Percentiles rank a stretch among this genome's conserved stretches.
These are phyloP conservation scores for Gymnocephalus cernua DNA, from an alignment of 2,113 vertebrate genomes.

Conservation along the genomic window DNA sequence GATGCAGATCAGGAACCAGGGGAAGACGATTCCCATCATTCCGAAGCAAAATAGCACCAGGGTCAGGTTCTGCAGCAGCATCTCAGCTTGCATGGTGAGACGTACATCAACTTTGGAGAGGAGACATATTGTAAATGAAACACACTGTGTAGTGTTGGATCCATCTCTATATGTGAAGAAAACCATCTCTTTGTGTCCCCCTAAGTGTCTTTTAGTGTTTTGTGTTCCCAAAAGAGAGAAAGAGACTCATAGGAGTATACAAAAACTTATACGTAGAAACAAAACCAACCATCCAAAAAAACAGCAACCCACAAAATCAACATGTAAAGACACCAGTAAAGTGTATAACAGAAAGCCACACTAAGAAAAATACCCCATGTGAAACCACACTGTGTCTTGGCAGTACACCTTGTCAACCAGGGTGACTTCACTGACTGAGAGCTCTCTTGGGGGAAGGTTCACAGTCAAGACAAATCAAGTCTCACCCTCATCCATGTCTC, in stretches of 20 bases:
- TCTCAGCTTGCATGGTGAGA: constrained; percentile 85
- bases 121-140: constrained; percentile 37
- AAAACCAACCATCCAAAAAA: constrained; percentile 27
- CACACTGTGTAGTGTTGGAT: background rate
- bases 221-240: background rate
- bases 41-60: constrained; percentile 86
- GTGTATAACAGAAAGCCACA: constrained; percentile 43
- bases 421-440: constrained; percentile 59
- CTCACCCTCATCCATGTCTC: constrained; percentile 90
- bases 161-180: background rate
- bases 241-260: background rate
- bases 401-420: constrained; percentile 64
- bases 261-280: constrained; percentile 21
- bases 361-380: constrained; percentile 44
- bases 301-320: constrained; percentile 26
- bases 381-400: constrained; percentile 50
- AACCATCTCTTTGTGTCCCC: background rate
- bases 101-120: constrained; percentile 85
- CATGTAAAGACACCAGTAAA: constrained; percentile 51
- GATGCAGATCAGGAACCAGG: constrained; percentile 87
- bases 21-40: constrained; percentile 85
- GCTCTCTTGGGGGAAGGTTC: constrained; percentile 54
- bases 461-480: constrained; percentile 61
- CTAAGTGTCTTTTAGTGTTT: background rate
- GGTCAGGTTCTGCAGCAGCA: constrained; percentile 88